Evolutionary conservation across 2,113 vertebrate species (phyloP).

Genomic region (Bos indicus): DNA sequence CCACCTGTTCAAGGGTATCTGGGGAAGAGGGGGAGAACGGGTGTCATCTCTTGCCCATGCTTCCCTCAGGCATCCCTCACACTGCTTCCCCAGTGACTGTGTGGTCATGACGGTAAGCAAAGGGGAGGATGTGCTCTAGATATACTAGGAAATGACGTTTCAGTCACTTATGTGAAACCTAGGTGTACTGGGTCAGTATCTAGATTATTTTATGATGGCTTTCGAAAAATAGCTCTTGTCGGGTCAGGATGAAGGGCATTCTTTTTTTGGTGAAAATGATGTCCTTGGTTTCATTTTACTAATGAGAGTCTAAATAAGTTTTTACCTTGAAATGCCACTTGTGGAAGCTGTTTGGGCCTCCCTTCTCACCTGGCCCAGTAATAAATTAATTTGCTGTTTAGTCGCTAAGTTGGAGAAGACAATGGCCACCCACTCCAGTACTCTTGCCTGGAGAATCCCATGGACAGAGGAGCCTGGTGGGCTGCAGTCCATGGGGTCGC

Average conservation of each 20-base stretch:
- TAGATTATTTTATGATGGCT: neutral
- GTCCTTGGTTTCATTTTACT: constrained; percentile 10
- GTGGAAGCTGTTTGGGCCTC: neutral
- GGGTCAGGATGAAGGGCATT: neutral
- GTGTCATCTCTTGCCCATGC: neutral
- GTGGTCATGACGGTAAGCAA: neutral
- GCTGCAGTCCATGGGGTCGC: no score
- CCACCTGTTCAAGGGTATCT: neutral
- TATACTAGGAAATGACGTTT: neutral
- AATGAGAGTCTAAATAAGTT: neutral
- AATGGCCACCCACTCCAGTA: no score
- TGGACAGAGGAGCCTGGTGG: no score
- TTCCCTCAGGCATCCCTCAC: neutral
- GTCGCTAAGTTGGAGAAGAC: neutral
- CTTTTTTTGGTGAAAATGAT: neutral
- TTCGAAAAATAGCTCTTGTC: neutral
- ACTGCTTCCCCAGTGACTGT: neutral
- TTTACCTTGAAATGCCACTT: neutral
- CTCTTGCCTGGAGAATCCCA: no score
- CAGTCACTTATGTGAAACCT: neutral
- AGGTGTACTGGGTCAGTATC: neutral
- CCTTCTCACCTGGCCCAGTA: neutral
- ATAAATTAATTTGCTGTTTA: neutral
- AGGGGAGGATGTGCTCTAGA: neutral
- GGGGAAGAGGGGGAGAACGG: neutral